Evolutionary conservation across 1,140 invertebrate species (phyloP), one percentile per base, ranked within the genome.

Genomic region (Nasonia vitripennis): DNA sequence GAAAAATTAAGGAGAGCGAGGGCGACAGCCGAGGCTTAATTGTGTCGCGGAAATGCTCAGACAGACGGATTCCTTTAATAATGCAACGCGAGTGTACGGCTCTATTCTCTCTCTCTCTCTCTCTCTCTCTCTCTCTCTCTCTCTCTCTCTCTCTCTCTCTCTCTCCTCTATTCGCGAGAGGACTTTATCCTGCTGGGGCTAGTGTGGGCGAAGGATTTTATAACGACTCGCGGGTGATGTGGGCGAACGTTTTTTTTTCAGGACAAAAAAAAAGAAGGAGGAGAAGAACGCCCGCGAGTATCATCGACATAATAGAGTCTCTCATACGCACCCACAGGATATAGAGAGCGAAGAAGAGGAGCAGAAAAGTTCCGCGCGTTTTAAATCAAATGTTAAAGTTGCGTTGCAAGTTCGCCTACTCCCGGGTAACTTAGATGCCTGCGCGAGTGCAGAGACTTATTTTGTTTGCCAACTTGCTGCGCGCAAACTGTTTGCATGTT

Each of bases 21-120:
- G 83, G 87, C 79, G 62, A 75, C 51, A 80, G 68, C 68, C 81
- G 86, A 84, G 87, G 88, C 86, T 89, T 89, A 89, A 89, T 89
- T 89, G 87, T 89, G 87, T 87, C 87, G 86, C 84, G 78, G 87
- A 89, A 88, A 88, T 89, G 88, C 87, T 89, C 88, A 88, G 88
- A 89, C 89, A 85, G 88, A 83, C 85, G 88, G 87, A 90, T 89
- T 89, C 88, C 87, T 90, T 89, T 90, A 88, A 89, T 90, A 89
- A 88, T 87, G 89, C 80, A 11, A 23, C 31, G 68, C 23, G 20
- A 37, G 34, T 37, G 5, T 37, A 37, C 34, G 34, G 34, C 34
- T 37, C 34, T 37, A 37, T 37, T 37, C 4, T 37, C 34, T 37
- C 34, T 37, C 34, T 27, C 27, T 27, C 27, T 27, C 27, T 27